Evolutionary conservation across 2,797 vertebrate genomes (phyloP), one percentile per base, ranked within the genome.

Genomic region (Jordanella pulchra): DNA sequence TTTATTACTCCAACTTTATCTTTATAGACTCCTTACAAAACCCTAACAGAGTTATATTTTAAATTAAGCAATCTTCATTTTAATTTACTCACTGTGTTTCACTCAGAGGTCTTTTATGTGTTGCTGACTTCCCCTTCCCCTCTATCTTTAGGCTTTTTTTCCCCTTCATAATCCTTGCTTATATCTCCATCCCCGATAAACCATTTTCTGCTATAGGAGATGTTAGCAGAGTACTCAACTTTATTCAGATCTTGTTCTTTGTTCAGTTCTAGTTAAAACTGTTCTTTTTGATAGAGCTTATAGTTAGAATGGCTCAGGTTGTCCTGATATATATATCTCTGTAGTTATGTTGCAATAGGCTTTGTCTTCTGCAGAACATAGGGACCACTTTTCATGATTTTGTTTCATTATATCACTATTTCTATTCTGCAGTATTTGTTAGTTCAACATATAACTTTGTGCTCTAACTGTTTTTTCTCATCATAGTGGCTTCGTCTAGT

Each of bases 201-300:
- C 61, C 25, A 15, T 7, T 3, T 69, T 50, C 63, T 58, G 69
- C 66, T 72, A 12, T 7, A 63, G 21, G 67, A 78, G 50, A 81
- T 77, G 75, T 69, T 73, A 64, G 68, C 53, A 30, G 75, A 28
- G 69, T 61, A 70, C 81, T 81, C 45, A 78, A 39, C 69, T 75
- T 73, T 45, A 65, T 75, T 44, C 51, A 65, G 55, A 76, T 71
- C 28, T 70, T 63, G 35, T 63, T 73, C 67, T 82, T 81, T n/a
- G n/a, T n/a, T n/a, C n/a, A n/a, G n/a, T n/a, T n/a, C n/a, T n/a
- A n/a, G n/a, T n/a, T n/a, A n/a, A n/a, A n/a, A n/a, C n/a, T n/a
- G n/a, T n/a, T n/a, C n/a, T n/a, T n/a, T n/a, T n/a, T n/a, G n/a
- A n/a, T n/a, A n/a, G n/a, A n/a, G n/a, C n/a, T n/a, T n/a, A n/a